Evolutionary conservation across 2,113 vertebrate species (phyloP).

Genomic region (Hypocryptadius cinnamomeus): DNA sequence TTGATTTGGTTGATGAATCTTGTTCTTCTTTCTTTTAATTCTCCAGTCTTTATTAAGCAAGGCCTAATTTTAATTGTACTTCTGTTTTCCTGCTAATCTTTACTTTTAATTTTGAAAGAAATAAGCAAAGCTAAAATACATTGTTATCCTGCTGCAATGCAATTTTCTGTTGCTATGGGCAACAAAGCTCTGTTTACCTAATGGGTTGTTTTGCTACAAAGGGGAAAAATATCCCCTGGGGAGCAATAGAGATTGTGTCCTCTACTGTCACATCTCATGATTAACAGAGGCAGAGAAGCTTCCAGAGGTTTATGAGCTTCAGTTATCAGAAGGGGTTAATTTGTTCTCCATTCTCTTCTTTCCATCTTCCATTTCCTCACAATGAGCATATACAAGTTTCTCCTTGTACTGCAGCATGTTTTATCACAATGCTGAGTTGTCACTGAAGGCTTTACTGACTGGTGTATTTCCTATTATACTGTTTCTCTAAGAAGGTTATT

Average conservation of each 20-base stretch:
- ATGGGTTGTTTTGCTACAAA: slow-evolving; percentile 43
- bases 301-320: background rate
- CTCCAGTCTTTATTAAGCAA: background rate
- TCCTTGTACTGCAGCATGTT: background rate
- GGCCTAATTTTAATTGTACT: background rate
- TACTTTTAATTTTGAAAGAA: slow-evolving; percentile 17
- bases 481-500: background rate
- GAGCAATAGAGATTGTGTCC: background rate
- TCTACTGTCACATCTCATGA: background rate
- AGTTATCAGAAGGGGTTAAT: background rate
- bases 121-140: slow-evolving; percentile 11
- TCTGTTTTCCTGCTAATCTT: background rate
- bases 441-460: background rate
- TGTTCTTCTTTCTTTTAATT: background rate
- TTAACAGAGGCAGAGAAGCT: background rate
- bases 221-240: slow-evolving; percentile 12
- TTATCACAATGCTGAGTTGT: background rate
- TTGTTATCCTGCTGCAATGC: background rate
- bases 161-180: slow-evolving; percentile 41
- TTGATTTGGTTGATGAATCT: background rate
- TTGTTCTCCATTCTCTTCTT: background rate
- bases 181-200: slow-evolving; percentile 44
- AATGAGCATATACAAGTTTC: background rate
- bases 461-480: background rate
- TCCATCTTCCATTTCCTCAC: background rate